Evolutionary conservation across 2,888 invertebrate genomes (phyloP), one percentile per base, ranked within the genome.

Genomic region (Oscheius myriophilus): DNA sequence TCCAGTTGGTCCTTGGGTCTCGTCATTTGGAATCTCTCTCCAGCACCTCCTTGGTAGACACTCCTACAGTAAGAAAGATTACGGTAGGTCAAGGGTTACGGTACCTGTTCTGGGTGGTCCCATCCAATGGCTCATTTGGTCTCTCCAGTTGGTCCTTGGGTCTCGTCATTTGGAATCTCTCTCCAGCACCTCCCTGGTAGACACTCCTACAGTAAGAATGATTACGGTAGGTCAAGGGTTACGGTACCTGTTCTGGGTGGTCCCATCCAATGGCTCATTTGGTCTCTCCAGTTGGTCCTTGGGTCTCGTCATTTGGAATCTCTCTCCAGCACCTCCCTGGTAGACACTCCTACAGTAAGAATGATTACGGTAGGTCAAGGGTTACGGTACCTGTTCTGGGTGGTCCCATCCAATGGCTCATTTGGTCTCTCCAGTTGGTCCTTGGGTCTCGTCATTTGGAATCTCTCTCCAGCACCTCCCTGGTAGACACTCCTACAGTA

Each of bases 121-220:
- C 46, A 46, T 46, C 46, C 12, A 46, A 4, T 7, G 46, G 46
- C 3, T 46, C 46, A 46, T 3, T 18, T 7, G 46, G 18, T 12
- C 46, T 16, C 11, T 46, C 46, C 46, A 46, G 2, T 18, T 46
- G 46, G 46, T 46, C 46, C 11, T 46, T 46, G 4, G 46, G 46
- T 11, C 46, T 16, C 3, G 46, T 18, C 46, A 46, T 46, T 46
- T 46, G 46, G 46, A 46, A 46, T 11, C 46, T 46, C 4, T 46
- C 46, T 16, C 46, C 46, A 46, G 46, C 3, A 46, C 46, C 46
- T 46, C 46, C 46, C 46, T 46, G 46, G 11, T 46, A 46, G 46
- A 11, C 12, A 16, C n/a, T 18, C 11, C 46, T 46, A 11, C 3
- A 46, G 11, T 12, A 46, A 46, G 3, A 3, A 7, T 18, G 18